Evolutionary conservation across 2,113 vertebrate genomes (phyloP), one percentile per base, ranked within the genome.

Genomic region (Corvus cornix): DNA sequence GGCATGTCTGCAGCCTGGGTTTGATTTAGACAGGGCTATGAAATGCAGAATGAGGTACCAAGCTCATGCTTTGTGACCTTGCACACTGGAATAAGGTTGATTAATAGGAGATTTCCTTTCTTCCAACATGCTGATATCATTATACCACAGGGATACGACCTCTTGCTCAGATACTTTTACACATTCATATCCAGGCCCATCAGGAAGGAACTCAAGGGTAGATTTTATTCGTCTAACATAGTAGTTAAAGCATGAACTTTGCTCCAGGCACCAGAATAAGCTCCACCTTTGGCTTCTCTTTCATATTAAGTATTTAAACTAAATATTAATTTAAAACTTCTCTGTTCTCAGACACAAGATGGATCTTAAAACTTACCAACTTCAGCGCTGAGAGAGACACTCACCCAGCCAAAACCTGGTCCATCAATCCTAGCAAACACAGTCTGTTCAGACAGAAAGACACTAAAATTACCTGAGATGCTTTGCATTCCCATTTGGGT

Each of bases 51-150:
- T 39, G 56, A 79, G 37, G 58, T 87, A 82, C 60, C 49, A 90
- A 91, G 91, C 81, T 94, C 91, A 76, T 28, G 69, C 41, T 87
- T 92, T 84, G 53, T 79, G 89, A 94, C 91, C 56, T 82, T 70
- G 68, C 48, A 63, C 0, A 1, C 19, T 82, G 52, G 33, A 89
- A 84, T 89, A 91, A 87, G 43, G 41, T 64, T 96, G 84, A 96
- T 96, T 93, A 94, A 94, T 89, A 79, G 81, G 70, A 95, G 83
- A 82, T 83, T 84, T 95, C 95, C 74, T 95, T 94, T 91, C 33
- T 85, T 94, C 66, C 49, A 87, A 70, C 58, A 90, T 69, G 66
- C 49, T 85, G 93, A 94, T 94, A 94, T 92, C 77, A 93, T 96
- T 96, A 94, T 85, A 87, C 69, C 53, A 89, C 16, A 66, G 91